Evolutionary conservation across 2,888 invertebrate genomes (phyloP), one percentile per base, ranked within the genome.

Genomic region (Tribolium freemani): DNA sequence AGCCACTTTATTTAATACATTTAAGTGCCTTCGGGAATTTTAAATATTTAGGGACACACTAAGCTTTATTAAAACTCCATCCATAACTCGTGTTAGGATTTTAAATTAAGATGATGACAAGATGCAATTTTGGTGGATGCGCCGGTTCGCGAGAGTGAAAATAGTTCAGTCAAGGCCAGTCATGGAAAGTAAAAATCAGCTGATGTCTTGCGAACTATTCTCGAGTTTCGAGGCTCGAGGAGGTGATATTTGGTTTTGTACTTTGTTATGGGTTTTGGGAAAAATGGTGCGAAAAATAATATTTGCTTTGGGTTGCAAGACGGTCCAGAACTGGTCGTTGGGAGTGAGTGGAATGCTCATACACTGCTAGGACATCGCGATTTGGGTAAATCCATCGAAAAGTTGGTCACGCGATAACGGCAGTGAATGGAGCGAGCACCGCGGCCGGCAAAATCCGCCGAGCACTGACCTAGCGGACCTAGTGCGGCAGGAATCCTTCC

Each of bases 401-500:
- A 69, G 69, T 64, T 75, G 72, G 70, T 72, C 68, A 46, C 64
- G 73, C 68, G 68, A 38, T 60, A 50, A 60, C 45, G 69, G 72
- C 72, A 72, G 61, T 69, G 61, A 70, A 67, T 64, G 69, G 60
- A 69, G 63, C 30, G 54, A 63, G 73, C 46, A 64, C 61, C 70
- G 75, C 76, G 72, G 75, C 76, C 71, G 74, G 75, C 79, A 74
- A 76, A 60, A 76, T 76, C 80, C 76, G 77, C 75, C 77, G 75
- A 79, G 77, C 77, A 80, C 80, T 80, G 80, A 80, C 80, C 80
- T 78, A 79, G 76, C 77, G 66, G 45, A 56, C 48, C 67, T 56
- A 54, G 56, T 63, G 78, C 77, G 72, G 77, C 76, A 71, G 71
- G 71, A 75, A 73, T 76, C 67, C 76, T 73, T 72, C 75, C 75